Percentiles rank a stretch among this genome's conserved stretches.
These are phyloP conservation scores for Amblyteles armatorius DNA, from an alignment of 2,888 invertebrate species.

Conservation along the genomic window DNA sequence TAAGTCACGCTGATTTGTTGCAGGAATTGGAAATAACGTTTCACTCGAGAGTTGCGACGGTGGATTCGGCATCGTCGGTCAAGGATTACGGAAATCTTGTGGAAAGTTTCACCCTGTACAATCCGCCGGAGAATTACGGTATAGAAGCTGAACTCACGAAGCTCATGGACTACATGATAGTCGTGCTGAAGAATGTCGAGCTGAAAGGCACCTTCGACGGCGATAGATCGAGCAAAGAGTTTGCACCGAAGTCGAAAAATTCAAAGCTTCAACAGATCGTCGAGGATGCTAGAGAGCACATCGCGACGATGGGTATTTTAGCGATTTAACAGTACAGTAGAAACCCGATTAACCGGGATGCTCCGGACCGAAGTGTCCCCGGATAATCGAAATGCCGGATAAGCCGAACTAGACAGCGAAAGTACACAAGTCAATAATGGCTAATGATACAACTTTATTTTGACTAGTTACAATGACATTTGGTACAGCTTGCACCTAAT, in stretches of 20 bases:
- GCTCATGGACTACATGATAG: slow-evolving; percentile 55
- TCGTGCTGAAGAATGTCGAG: slow-evolving; percentile 56
- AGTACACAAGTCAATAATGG: too few species aligned
- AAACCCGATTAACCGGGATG: too few species aligned
- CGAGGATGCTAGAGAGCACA: slow-evolving; percentile 85
- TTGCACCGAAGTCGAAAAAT: slow-evolving; percentile 72
- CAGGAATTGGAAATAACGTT: slow-evolving; percentile 90
- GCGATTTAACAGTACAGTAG: neutral
- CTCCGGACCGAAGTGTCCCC: too few species aligned
- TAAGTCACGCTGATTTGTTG: slow-evolving; percentile 75
- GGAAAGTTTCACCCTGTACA: slow-evolving; percentile 81
- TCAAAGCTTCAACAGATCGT: slow-evolving; percentile 85
- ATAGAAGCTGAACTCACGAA: slow-evolving; percentile 51
- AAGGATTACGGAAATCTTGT: slow-evolving; percentile 85
- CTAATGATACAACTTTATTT: too few species aligned
- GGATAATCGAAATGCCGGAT: too few species aligned
- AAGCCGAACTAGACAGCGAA: too few species aligned
- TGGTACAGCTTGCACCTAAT: too few species aligned
- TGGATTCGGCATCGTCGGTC: slow-evolving; percentile 87
- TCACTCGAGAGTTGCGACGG: slow-evolving; percentile 90
- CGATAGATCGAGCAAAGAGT: slow-evolving; percentile 76
- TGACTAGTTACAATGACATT: too few species aligned
- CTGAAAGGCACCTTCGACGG: slow-evolving; percentile 58
- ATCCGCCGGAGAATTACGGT: slow-evolving; percentile 47
- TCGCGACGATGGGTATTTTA: slow-evolving; percentile 85